Conservation (phyloP, 2,888 invertebrate species). For the Lasioglossum zephyrum region DNA sequence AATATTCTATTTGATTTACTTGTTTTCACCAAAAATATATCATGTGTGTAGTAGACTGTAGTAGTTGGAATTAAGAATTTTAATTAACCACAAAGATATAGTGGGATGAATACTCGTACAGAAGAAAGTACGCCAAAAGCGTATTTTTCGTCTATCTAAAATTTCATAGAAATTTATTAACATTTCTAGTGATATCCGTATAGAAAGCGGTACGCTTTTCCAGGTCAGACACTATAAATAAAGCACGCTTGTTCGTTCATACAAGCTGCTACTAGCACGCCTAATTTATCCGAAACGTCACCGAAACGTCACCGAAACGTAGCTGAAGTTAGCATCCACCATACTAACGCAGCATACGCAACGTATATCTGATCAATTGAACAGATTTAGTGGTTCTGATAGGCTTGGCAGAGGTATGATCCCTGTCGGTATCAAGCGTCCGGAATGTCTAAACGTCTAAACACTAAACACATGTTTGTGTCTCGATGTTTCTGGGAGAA, state of each 20-base stretch:
- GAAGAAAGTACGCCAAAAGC: too few relatives aligned
- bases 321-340: constrained; percentile 2
- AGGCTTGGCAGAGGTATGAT: constrained; percentile 15
- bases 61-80: too few relatives aligned
- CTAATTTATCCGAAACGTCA: not conserved
- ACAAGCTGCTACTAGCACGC: not conserved
- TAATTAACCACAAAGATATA: too few relatives aligned
- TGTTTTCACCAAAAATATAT: too few relatives aligned
- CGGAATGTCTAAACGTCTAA: constrained; percentile 3
- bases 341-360: not conserved
- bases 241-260: not conserved
- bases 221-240: not conserved
- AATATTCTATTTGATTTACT: too few relatives aligned
- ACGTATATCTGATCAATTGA: constrained; percentile 1
- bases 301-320: not conserved
- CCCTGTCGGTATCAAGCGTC: constrained; percentile 9
- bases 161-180: not conserved
- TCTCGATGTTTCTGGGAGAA: not conserved
- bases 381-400: not conserved
- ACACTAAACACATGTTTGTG: not conserved
- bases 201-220: too few relatives aligned
- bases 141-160: not conserved
- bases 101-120: too few relatives aligned
- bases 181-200: not conserved
- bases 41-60: too few relatives aligned